Evolutionary conservation across 2,113 vertebrate species (phyloP), one percentile per base, ranked within the genome.

Genomic region (Noturus placidus): DNA sequence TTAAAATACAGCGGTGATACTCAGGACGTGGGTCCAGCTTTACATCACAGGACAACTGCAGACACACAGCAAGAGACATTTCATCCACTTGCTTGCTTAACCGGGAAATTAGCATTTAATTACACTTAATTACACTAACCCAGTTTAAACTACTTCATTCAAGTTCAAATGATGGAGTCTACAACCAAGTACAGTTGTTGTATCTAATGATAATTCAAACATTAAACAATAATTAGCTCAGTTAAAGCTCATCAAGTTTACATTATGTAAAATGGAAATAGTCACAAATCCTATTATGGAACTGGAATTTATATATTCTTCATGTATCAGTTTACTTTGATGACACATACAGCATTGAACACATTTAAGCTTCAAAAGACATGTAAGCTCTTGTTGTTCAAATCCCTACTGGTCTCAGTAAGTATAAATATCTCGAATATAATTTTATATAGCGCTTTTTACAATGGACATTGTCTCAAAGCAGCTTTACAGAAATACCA

Each of bases 1-100:
- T 99, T 94, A 99, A 93, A 95, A 99, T 99, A 96, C 98, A 99
- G 94, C 98, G 98, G 93, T 99, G 98, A 92, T 99, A 99, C 94
- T 99, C 98, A 93, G 98, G 98, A 89, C 98, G 98, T 86, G 98
- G 98, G 93, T 99, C 98, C 92, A 99, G 91, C 93, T 99, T 99
- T 92, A 99, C 98, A 91, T 99, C 98, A 95, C 98, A 99, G 84
- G 98, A 99, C 95, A 99, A 97, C 98, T 99, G 94, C 11, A 87
- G 82, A 67, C 50, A 90, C 89, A 89, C 87, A 74, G 88, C 1
- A 61, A 89, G 46, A 69, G 9, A 52, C 42, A 59, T 77, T 35
- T 35, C 65, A 81, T 25, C 15, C 35, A 54, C 30, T 61, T 61
- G 56, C 84, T 27, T 35, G 46, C 7, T 52, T 77, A 52, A 52